Percentiles rank a stretch among this genome's conserved stretches.
phyloP scores from a whole-genome alignment of 2,888 invertebrate species.

The Andrena haemorrhoa region DNA sequence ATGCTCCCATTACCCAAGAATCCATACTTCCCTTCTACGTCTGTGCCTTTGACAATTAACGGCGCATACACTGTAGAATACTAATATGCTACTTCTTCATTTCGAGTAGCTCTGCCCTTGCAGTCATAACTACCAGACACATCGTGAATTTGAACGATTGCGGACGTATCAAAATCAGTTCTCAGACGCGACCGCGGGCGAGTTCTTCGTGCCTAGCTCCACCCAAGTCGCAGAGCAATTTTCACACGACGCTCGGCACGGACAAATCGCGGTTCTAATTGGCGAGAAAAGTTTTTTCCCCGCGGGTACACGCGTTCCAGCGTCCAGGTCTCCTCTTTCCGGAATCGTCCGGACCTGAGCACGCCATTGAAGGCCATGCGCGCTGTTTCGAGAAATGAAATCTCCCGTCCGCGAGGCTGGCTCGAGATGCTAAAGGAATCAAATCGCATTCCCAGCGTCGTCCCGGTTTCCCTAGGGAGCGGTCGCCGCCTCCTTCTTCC shows the following conservation, averaged over 20 bases:
- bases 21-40: background rate
- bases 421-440: constrained; percentile 76
- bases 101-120: background rate
- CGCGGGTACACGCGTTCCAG: constrained; percentile 42
- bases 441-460: constrained; percentile 77
- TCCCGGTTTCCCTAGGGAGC: constrained; percentile 71
- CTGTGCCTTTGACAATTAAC: constrained; percentile 5
- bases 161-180: background rate
- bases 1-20: constrained; percentile 1
- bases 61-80: background rate
- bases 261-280: constrained; percentile 61
- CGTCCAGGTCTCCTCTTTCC: constrained; percentile 40
- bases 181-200: background rate
- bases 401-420: constrained; percentile 37
- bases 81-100: background rate
- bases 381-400: constrained; percentile 57
- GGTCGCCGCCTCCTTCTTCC: constrained; percentile 50
- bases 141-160: no score
- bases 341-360: constrained; percentile 39
- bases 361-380: constrained; percentile 56
- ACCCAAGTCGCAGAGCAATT: constrained; percentile 23
- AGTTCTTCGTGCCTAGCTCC: background rate
- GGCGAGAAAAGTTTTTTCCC: constrained; percentile 41
- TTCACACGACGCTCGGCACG: constrained; percentile 33
- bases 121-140: no score